Base-by-base conservation (phyloP, 2,113 vertebrate genomes). In the Channa maculata region DNA sequence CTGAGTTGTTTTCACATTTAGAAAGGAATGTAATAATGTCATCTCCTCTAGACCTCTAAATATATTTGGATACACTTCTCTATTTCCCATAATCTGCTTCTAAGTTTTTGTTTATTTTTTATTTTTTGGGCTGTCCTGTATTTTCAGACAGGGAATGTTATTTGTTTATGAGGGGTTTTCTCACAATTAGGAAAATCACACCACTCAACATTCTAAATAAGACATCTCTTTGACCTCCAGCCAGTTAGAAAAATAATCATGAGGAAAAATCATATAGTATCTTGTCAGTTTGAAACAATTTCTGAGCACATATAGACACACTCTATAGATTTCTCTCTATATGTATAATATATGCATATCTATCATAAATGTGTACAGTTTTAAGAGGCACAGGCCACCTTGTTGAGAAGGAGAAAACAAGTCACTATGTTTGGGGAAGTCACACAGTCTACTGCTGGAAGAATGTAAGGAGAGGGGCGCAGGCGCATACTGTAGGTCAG, bases 291-390 rank as follows among this genome's bases (percentile, higher is more conserved):
- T 89, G 83, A 86, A 88, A 90, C 75, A 11, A 84, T 91, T 86
- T 92, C 84, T 90, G 79, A 94, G 82, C 90, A 93, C 84, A 52
- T 87, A 90, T 84, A 91, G 84, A 93, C 92, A 91, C 90, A 90
- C 87, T 91, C 71, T 84, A 92, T 93, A 92, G 74, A 90, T 88
- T 87, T 92, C 77, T 94, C 82, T 93, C 84, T 92, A 84, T 92
- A 86, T 92, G 79, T 92, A 91, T 90, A 90, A 86, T 93, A 90
- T 92, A 89, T 93, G 86, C 85, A 86, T 92, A 89, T 93, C 84
- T 93, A 89, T 92, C 77, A 86, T 92, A 91, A 88, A 79, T 92
- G 90, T 92, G 80, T 92, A 93, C 89, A 85, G 64, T 84, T 87
- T 88, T 65, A 87, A 57, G 87, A 94, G 92, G 90, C 87, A 92